phyloP scores from a whole-genome alignment of 2,113 vertebrate genomes.

The Labeo rohita region DNA sequence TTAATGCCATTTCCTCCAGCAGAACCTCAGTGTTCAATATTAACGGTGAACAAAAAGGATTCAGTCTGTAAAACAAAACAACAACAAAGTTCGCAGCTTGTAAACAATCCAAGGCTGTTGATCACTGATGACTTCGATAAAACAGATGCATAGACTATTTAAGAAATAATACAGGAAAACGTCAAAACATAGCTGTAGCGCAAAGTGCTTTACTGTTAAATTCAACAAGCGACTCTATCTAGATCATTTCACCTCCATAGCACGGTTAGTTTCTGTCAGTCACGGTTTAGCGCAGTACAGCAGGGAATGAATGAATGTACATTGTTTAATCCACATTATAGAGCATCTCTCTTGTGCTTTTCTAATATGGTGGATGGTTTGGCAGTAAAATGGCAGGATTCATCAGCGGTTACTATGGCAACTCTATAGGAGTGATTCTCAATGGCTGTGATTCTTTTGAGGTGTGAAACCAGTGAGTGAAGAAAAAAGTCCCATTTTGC shows the following conservation, averaged over 20 bases:
- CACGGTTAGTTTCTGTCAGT: neutral
- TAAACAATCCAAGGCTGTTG: constrained; percentile 75
- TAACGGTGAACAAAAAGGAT: neutral
- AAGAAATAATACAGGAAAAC: neutral
- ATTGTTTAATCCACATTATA: neutral
- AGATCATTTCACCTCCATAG: neutral
- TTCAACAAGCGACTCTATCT: neutral
- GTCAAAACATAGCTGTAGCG: neutral
- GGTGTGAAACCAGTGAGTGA: constrained; percentile 8
- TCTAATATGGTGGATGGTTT: constrained; percentile 31
- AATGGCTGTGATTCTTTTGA: constrained; percentile 12
- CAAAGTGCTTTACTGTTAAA: neutral
- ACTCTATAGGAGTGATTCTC: constrained; percentile 46
- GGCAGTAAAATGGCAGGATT: constrained; percentile 40
- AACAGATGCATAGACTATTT: constrained; percentile 74
- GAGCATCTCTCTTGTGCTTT: constrained; percentile 24
- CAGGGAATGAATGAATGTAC: neutral
- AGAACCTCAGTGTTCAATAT: neutral
- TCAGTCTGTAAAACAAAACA: neutral
- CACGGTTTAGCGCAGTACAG: neutral
- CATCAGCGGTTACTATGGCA: constrained; percentile 54
- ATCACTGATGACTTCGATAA: constrained; percentile 57
- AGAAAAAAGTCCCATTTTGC: neutral
- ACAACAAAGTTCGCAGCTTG: constrained; percentile 47
- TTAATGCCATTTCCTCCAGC: constrained; percentile 3